phyloP scores from a whole-genome alignment of 2,113 vertebrate genomes.

The Aphyosemion australe region DNA sequence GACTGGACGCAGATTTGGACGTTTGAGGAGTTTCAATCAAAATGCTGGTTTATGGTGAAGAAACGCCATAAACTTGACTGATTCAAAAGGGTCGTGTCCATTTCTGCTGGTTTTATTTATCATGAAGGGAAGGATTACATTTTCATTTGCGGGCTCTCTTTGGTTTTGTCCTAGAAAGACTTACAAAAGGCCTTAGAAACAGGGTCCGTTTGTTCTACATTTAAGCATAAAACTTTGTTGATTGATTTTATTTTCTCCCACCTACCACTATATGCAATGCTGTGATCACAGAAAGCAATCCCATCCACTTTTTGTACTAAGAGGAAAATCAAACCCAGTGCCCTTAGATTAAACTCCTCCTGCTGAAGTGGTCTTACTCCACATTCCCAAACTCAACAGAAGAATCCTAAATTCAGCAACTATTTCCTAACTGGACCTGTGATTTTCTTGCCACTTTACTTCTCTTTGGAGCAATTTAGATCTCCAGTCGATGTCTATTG shows the following conservation, averaged over 20 bases:
- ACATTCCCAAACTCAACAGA: conserved; percentile 43
- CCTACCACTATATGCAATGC: conserved; percentile 64
- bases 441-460: conserved; percentile 19
- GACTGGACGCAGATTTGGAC: conserved; percentile 21
- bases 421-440: neutral
- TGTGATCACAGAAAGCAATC: conserved; percentile 39
- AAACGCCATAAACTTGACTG: conserved; percentile 17
- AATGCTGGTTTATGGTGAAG: neutral
- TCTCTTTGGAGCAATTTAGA: conserved; percentile 7
- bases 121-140: conserved; percentile 27
- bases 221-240: conserved; percentile 10
- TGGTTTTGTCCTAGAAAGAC: conserved; percentile 18
- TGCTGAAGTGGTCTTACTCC: neutral
- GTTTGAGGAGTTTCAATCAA: conserved; percentile 11
- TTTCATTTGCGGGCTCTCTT: conserved; percentile 19
- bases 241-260: conserved; percentile 22
- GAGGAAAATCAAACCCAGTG: neutral
- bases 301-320: conserved; percentile 15
- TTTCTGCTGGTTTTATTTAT: conserved; percentile 13
- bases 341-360: conserved; percentile 4
- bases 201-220: conserved; percentile 20
- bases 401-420: conserved; percentile 6
- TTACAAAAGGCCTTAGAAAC: conserved; percentile 52
- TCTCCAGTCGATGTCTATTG: conserved; percentile 25
- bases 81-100: conserved; percentile 11